phyloP scores from a whole-genome alignment of 2,888 invertebrate species.

The Pterostichus niger region DNA sequence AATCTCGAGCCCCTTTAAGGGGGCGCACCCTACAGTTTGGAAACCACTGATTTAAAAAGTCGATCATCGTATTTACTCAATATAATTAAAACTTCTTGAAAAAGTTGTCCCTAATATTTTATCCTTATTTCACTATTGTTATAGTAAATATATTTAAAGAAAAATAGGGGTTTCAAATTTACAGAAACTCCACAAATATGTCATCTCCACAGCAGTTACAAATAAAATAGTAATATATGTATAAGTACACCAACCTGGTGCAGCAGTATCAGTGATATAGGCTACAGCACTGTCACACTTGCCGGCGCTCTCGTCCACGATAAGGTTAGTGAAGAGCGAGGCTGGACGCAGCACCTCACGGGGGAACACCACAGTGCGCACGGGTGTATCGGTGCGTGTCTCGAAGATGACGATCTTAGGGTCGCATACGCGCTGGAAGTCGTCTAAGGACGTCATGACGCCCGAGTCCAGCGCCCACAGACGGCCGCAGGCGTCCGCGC shows the following conservation, averaged over 20 bases:
- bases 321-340: constrained; percentile 88
- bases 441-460: constrained; percentile 84
- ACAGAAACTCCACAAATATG: too few species aligned
- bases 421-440: constrained; percentile 84
- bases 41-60: too few species aligned
- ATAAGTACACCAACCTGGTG: constrained; percentile 82
- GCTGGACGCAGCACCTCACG: constrained; percentile 86
- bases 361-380: constrained; percentile 87
- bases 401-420: constrained; percentile 91
- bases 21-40: too few species aligned
- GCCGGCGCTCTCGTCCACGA: constrained; percentile 86
- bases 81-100: too few species aligned
- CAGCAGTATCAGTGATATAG: constrained; percentile 90
- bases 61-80: too few species aligned
- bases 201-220: too few species aligned
- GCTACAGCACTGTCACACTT: constrained; percentile 88
- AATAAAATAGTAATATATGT: too few species aligned
- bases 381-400: constrained; percentile 84
- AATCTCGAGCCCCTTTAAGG: too few species aligned
- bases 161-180: too few species aligned
- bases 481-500: constrained; percentile 89
- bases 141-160: too few species aligned
- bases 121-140: too few species aligned
- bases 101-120: too few species aligned
- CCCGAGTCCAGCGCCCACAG: constrained; percentile 91